phyloP scores from a whole-genome alignment of 2,113 vertebrate genomes.

The Psittacus erithacus region DNA sequence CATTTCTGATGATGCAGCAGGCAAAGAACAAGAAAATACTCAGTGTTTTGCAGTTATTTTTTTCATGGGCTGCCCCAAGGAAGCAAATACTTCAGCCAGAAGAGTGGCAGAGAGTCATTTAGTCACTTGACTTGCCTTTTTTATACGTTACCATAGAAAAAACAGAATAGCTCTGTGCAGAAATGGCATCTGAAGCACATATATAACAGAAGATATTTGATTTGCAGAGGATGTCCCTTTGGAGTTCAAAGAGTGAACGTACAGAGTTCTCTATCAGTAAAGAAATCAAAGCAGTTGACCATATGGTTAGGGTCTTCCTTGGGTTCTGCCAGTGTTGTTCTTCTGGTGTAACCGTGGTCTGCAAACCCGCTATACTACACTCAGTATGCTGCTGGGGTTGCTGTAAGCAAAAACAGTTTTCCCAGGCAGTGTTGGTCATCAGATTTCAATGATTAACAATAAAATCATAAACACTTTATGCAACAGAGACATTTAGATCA shows the following conservation, averaged over 20 bases:
- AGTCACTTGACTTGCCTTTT: neutral
- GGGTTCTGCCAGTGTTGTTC: neutral
- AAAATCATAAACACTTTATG: neutral
- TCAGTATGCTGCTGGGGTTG: neutral
- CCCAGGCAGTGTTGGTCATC: neutral
- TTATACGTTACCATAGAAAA: neutral
- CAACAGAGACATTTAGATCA: neutral
- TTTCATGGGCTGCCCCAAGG: neutral
- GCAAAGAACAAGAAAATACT: neutral
- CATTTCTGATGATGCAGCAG: constrained; percentile 12
- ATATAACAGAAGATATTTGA: neutral
- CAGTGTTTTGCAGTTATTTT: neutral
- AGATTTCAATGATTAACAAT: neutral
- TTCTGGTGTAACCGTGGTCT: neutral
- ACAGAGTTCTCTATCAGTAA: neutral
- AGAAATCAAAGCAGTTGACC: neutral
- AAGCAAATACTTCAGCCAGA: neutral
- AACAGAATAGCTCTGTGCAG: neutral
- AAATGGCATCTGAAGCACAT: neutral
- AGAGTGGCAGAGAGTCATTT: neutral
- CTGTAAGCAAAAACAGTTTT: neutral
- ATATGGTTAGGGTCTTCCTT: neutral
- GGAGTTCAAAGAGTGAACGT: neutral
- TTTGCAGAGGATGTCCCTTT: neutral
- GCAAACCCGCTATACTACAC: neutral